Conservation (phyloP, 2,797 vertebrate species). For the Coendou prehensilis region DNA sequence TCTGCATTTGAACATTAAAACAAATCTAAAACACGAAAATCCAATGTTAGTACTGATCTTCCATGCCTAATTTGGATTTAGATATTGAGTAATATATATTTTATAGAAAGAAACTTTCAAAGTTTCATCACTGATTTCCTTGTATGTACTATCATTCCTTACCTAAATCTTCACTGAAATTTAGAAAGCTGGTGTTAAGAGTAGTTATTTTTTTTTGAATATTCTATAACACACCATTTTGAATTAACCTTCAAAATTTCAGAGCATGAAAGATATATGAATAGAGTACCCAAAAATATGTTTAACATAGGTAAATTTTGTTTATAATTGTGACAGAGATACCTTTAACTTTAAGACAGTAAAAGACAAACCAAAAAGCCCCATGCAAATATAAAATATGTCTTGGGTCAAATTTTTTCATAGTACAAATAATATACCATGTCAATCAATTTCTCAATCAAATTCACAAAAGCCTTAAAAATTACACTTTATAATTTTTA, state of each 20-base stretch:
- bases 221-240: constrained; percentile 61
- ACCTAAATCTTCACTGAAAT: constrained; percentile 55
- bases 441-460: constrained; percentile 44
- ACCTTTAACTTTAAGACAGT: neutral
- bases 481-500: constrained; percentile 27
- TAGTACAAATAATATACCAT: constrained; percentile 57
- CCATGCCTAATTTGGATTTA: constrained; percentile 26
- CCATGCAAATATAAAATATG: constrained; percentile 5
- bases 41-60: constrained; percentile 49
- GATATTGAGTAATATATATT: constrained; percentile 41
- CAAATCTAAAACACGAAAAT: constrained; percentile 67
- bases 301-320: constrained; percentile 59
- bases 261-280: constrained; percentile 32
- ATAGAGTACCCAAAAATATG: neutral
- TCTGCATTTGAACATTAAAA: constrained; percentile 53
- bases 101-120: constrained; percentile 61
- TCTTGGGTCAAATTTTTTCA: constrained; percentile 57
- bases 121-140: constrained; percentile 49
- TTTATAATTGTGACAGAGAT: neutral
- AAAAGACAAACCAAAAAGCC: neutral
- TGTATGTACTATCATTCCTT: constrained; percentile 14
- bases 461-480: constrained; percentile 67
- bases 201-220: constrained; percentile 26
- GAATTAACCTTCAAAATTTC: constrained; percentile 60
- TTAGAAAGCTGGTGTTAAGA: constrained; percentile 61